Percentiles rank a stretch among this genome's conserved stretches.
These are phyloP conservation scores for Poeciliopsis infans DNA, from an alignment of 2,797 vertebrate species.

Conservation along the genomic window DNA sequence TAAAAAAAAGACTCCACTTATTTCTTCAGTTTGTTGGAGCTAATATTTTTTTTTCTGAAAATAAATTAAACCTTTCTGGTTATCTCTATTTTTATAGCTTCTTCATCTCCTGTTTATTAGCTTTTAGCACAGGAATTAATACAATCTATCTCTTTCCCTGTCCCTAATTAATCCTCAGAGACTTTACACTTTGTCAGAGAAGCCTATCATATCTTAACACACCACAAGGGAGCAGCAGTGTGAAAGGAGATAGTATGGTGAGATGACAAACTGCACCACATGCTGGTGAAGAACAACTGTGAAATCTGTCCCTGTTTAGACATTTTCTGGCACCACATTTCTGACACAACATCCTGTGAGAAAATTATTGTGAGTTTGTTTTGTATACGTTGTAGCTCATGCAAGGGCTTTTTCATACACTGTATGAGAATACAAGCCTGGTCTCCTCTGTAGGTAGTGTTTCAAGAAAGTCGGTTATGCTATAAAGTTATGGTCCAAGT, in stretches of 20 bases:
- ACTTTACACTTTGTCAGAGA: constrained; percentile 40
- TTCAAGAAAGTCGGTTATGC: constrained; percentile 19
- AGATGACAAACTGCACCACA: constrained; percentile 16
- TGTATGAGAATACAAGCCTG: constrained; percentile 15
- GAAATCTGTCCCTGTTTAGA: constrained; percentile 14
- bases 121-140: constrained; percentile 22
- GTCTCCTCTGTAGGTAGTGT: constrained; percentile 24
- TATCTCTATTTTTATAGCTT: constrained; percentile 17
- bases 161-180: constrained; percentile 43
- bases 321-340: constrained; percentile 1
- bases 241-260: constrained; percentile 59
- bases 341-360: not conserved
- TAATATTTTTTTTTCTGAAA: not conserved
- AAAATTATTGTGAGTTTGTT: not conserved
- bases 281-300: constrained; percentile 4
- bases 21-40: not conserved
- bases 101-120: constrained; percentile 4
- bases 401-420: constrained; percentile 4
- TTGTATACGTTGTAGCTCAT: not conserved
- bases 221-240: constrained; percentile 84
- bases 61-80: not conserved
- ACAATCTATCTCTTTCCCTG: constrained; percentile 31
- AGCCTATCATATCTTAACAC: constrained; percentile 53
- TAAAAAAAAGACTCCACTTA: not conserved
- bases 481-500: constrained; percentile 65